A percentile compares a stretch with the other conserved stretches of the same genome.
Evolutionary conservation across 2,113 vertebrate genomes (phyloP).

Genomic region (Narcine bancroftii): DNA sequence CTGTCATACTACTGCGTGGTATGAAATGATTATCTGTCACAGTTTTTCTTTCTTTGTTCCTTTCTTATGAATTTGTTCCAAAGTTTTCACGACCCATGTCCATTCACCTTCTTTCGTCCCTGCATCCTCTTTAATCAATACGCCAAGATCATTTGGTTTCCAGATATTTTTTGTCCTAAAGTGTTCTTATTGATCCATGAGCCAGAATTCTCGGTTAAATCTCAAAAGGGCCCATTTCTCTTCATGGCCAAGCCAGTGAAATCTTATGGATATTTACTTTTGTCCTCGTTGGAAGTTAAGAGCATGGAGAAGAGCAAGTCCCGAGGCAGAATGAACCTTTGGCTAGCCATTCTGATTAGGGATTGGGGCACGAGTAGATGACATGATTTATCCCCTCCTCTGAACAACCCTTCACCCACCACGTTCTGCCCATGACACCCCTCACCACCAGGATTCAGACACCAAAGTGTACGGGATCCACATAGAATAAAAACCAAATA

Average conservation of each 20-base stretch:
- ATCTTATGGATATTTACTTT: too few species aligned
- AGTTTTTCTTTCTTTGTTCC: constrained; percentile 23
- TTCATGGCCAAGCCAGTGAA: not conserved
- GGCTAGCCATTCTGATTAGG: not conserved
- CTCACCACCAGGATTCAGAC: not conserved
- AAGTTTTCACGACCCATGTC: not conserved
- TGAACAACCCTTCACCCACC: too few species aligned
- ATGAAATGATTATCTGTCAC: constrained; percentile 29
- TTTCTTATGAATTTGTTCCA: not conserved
- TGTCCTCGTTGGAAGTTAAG: not conserved
- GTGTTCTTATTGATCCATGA: not conserved
- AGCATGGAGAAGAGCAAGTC: not conserved
- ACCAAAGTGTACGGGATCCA: not conserved
- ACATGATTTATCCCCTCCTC: not conserved
- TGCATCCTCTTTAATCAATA: not conserved
- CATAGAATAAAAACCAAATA: too few species aligned
- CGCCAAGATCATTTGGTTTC: not conserved
- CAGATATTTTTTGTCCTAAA: not conserved
- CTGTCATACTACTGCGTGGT: constrained; percentile 13
- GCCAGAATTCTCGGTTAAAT: not conserved
- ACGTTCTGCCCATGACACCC: not conserved
- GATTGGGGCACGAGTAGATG: not conserved
- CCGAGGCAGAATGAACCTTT: not conserved
- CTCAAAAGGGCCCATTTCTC: not conserved
- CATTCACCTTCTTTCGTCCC: too few species aligned